Conservation (phyloP, 2,113 vertebrate genomes). For the Brevimyrus niger region DNA sequence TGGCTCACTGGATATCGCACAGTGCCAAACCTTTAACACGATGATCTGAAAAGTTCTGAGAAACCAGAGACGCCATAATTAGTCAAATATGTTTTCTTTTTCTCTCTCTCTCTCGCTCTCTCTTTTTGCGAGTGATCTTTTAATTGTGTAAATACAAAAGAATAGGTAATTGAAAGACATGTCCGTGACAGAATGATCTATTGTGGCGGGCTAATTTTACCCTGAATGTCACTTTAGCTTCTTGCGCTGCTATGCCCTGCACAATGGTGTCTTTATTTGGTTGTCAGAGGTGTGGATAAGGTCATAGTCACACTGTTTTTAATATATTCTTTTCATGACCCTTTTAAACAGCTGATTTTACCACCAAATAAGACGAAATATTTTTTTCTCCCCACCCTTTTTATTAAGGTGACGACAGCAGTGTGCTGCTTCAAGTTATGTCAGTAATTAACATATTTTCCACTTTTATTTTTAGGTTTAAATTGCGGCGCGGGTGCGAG, state of each 20-base stretch:
- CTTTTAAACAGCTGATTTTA: slow-evolving; percentile 55
- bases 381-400: slow-evolving; percentile 71
- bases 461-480: slow-evolving; percentile 82
- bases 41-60: background rate
- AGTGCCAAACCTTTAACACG: background rate
- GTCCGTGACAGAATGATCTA: slow-evolving; percentile 20
- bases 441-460: slow-evolving; percentile 79
- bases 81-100: slow-evolving; percentile 14
- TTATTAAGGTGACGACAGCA: slow-evolving; percentile 72
- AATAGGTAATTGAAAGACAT: slow-evolving; percentile 38
- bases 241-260: slow-evolving; percentile 50
- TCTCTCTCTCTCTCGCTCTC: background rate
- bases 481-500: slow-evolving; percentile 84
- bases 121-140: slow-evolving; percentile 6
- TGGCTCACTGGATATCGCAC: background rate
- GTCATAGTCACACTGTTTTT: slow-evolving; percentile 42
- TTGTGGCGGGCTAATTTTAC: slow-evolving; percentile 50
- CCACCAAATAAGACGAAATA: slow-evolving; percentile 66
- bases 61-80: slow-evolving; percentile 5
- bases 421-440: slow-evolving; percentile 75
- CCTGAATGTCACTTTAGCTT: slow-evolving; percentile 51
- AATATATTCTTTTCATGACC: slow-evolving; percentile 41
- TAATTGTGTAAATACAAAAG: slow-evolving; percentile 27
- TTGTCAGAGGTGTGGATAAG: slow-evolving; percentile 59
- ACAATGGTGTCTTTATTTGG: slow-evolving; percentile 41